Evolutionary conservation across 1,140 invertebrate genomes (phyloP).

Genomic region (Drosophila arizonae): DNA sequence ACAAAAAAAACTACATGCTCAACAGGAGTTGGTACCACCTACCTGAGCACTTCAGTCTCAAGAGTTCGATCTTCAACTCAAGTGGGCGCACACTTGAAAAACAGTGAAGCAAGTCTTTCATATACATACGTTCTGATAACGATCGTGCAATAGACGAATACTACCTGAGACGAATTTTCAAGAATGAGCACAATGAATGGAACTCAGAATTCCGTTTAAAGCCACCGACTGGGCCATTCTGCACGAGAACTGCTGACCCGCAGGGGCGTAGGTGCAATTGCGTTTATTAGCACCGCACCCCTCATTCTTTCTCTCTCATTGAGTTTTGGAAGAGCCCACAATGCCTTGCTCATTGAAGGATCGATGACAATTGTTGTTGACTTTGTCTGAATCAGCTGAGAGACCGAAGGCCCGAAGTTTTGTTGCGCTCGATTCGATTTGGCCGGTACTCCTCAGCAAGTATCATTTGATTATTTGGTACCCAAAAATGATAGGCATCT

Average conservation of each 20-base stretch:
- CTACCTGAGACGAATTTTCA: slow-evolving; percentile 42
- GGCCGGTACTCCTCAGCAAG: slow-evolving; percentile 16
- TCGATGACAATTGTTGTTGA: slow-evolving; percentile 48
- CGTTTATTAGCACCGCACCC: slow-evolving; percentile 79
- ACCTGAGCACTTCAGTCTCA: slow-evolving; percentile 73
- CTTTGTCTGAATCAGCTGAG: slow-evolving; percentile 1
- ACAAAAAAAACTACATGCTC: slow-evolving; percentile 25
- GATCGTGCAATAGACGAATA: slow-evolving; percentile 41
- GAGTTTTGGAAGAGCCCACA: slow-evolving; percentile 20
- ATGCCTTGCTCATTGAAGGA: slow-evolving; percentile 65
- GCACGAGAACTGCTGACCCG: slow-evolving; percentile 43
- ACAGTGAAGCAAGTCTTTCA: slow-evolving; percentile 36
- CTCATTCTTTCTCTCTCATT: slow-evolving; percentile 29
- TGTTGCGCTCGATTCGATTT: slow-evolving; percentile 67
- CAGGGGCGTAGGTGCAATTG: slow-evolving; percentile 81
- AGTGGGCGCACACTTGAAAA: slow-evolving; percentile 76
- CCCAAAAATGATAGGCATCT: slow-evolving; percentile 43
- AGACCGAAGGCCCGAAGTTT: slow-evolving; percentile 35
- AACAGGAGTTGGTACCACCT: slow-evolving; percentile 51
- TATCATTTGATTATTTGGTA: slow-evolving; percentile 9
- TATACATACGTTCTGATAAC: slow-evolving; percentile 55
- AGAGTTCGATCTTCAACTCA: slow-evolving; percentile 70
- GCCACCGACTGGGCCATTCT: slow-evolving; percentile 74
- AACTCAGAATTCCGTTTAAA: slow-evolving; percentile 69
- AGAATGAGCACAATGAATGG: slow-evolving; percentile 54